Base-by-base conservation (phyloP, 2,888 invertebrate genomes). In the Agriopis marginaria region DNA sequence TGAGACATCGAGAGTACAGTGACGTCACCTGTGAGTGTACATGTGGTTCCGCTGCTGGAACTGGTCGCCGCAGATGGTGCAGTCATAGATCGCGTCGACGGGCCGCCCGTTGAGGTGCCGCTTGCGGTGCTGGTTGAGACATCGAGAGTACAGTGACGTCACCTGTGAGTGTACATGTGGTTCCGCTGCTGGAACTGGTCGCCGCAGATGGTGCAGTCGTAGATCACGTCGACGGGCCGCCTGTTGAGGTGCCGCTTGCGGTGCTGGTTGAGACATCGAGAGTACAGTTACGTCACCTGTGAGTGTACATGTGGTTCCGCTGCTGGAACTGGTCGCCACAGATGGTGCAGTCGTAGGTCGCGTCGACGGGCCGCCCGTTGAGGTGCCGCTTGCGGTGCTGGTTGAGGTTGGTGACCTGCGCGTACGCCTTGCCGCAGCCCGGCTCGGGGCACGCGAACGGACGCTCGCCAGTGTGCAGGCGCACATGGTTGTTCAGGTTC, bases 321-420 rank as follows among this genome's bases (percentile, higher is more conserved):
- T 94, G 94, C 50, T 89, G 82, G 82, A 94, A 94, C 77, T 89
- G 89, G 68, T 91, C 90, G 1, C 92, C 92, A 81, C 94, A 94
- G 6, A 91, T 83, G 54, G 87, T 89, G 80, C 94, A 94, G 80
- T 90, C 90, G 83, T 92, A 93, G 12, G 88, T 81, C 60, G 79
- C 74, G 75, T 91, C 92, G 63, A 92, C 84, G 55, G 89, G 87
- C 23, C 91, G 88, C 7, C 92, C 93, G 74, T 84, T 87, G 74
- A 90, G 75, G 77, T 94, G 94, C 7, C 94, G 88, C 82, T 94
- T 94, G 75, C 93, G 92, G 70, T 94, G 94, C 77, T 94, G 94
- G 81, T 94, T 94, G 75, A 94, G 81, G 80, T 94, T 94, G 64
- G 94, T 94, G 75, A 94, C 94, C 92, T 94, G 79, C 3, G 94